Conservation (phyloP, 2,888 invertebrate species). For the Epirrita christyi region DNA sequence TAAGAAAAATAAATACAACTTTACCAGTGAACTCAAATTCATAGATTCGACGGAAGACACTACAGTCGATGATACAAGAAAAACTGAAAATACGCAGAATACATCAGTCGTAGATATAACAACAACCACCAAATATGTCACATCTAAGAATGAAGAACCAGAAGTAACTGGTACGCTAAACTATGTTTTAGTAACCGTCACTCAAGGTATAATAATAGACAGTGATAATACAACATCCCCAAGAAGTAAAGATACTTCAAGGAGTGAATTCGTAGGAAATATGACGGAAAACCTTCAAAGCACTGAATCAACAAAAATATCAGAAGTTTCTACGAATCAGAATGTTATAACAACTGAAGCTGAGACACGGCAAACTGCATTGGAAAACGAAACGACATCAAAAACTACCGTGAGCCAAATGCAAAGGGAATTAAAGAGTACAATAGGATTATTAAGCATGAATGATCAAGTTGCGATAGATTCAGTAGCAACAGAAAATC, state of each 20-base stretch:
- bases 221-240: background rate
- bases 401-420: background rate
- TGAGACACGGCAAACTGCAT: background rate
- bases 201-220: background rate
- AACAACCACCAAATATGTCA: background rate
- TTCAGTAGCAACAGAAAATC: slow-evolving; percentile 11
- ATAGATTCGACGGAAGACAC: slow-evolving; percentile 1
- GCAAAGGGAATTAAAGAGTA: background rate
- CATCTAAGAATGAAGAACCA: background rate
- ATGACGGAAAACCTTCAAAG: background rate
- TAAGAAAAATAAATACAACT: slow-evolving; percentile 9
- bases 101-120: background rate
- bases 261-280: slow-evolving; percentile 2
- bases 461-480: slow-evolving; percentile 20
- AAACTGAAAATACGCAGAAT: slow-evolving; percentile 2
- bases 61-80: background rate
- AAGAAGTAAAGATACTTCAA: background rate
- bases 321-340: background rate
- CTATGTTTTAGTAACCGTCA: background rate
- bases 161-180: background rate
- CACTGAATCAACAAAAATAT: background rate
- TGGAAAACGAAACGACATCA: background rate
- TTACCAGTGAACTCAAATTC: slow-evolving; percentile 10
- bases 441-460: background rate
- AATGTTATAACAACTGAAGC: background rate